Evolutionary conservation across 2,797 vertebrate genomes (phyloP).

Genomic region (Girardinus metallicus): DNA sequence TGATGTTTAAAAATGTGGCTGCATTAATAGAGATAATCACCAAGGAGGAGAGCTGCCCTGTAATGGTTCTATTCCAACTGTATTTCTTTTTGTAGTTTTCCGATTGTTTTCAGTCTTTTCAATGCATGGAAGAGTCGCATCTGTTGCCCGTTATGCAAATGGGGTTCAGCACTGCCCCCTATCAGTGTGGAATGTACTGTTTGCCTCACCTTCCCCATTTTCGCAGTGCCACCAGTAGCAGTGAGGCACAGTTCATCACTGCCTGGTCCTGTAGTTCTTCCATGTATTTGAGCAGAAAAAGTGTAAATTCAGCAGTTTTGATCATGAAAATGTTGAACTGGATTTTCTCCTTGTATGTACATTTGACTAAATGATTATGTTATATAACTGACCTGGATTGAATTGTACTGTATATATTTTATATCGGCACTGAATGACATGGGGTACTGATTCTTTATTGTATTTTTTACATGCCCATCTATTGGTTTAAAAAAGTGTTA

Average conservation of each 20-base stretch:
- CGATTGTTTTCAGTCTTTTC: background rate
- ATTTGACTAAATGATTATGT: too few species aligned
- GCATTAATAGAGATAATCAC: background rate
- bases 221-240: background rate
- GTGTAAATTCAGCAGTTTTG: background rate
- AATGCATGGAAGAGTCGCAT: background rate
- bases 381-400: too few species aligned
- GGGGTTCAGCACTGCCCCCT: background rate
- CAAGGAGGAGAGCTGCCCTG: background rate
- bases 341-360: too few species aligned
- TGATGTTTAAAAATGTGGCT: background rate
- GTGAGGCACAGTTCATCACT: too few species aligned
- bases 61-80: background rate
- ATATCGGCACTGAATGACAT: background rate
- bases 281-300: background rate
- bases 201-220: background rate
- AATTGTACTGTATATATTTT: background rate
- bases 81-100: background rate
- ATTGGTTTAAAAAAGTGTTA: background rate
- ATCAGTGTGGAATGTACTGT: background rate
- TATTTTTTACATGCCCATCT: background rate
- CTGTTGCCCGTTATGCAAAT: background rate
- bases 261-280: background rate
- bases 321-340: background rate
- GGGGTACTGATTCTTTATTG: background rate